These are phyloP conservation scores for Ara ararauna DNA, from an alignment of 2,797 vertebrate species.

Conservation along the genomic window DNA sequence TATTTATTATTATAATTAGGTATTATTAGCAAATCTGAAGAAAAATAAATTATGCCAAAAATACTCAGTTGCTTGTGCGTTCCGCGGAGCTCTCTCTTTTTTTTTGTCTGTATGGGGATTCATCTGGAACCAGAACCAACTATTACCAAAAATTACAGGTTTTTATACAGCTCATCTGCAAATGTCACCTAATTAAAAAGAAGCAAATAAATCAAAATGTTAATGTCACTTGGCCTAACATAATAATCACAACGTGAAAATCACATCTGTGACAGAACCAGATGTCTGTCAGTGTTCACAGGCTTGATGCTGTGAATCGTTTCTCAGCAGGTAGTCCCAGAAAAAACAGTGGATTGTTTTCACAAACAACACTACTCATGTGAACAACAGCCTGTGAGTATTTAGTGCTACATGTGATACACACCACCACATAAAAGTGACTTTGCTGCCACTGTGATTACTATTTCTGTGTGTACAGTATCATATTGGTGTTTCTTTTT, in stretches of 20 bases:
- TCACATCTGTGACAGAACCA: neutral
- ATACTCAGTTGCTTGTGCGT: neutral
- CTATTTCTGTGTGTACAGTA: neutral
- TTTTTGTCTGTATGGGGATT: neutral
- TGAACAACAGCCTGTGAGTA: neutral
- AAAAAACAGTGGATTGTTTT: neutral
- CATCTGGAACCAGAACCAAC: neutral
- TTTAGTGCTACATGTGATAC: neutral
- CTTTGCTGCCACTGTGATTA: constrained; percentile 23
- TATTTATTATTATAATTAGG: constrained; percentile 58
- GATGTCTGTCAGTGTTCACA: neutral
- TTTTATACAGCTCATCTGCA: neutral
- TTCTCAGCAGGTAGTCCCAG: neutral
- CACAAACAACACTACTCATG: neutral
- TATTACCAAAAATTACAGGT: neutral
- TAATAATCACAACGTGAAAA: neutral
- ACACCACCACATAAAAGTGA: neutral
- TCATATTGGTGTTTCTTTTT: constrained; percentile 20
- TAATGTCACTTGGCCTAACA: neutral
- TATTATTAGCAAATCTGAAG: constrained; percentile 50
- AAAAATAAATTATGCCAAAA: constrained; percentile 43
- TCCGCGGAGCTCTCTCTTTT: neutral
- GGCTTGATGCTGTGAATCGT: neutral
- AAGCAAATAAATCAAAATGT: constrained; percentile 5
- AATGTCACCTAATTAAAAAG: constrained; percentile 18